Evolutionary conservation across 2,113 vertebrate species (phyloP), one percentile per base, ranked within the genome.

Genomic region (Megaptera novaeangliae): DNA sequence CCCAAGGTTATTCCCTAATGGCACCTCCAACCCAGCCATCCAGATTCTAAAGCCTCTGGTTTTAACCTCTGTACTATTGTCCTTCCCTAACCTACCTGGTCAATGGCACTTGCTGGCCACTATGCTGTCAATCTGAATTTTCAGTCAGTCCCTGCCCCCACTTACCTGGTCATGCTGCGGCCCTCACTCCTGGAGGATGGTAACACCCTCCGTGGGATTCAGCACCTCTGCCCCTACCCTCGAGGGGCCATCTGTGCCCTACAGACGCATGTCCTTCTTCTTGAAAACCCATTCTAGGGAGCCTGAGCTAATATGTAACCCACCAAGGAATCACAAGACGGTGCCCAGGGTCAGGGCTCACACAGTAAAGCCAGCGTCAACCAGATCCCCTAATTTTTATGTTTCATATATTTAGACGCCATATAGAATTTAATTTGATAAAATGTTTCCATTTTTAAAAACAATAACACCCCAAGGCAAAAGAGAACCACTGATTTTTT

Each of bases 401-500:
- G 25, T 69, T 92, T 36, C 23, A 41, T 75, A n/a, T 39, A 57
- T 15, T 92, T 23, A 78, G 29, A 34, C 11, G 81, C 75, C 39
- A 91, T 2, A 6, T 5, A 46, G 7, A 93, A 81, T 31, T 88
- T 77, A 72, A 96, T 82, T 46, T 36, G 36, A 81, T 72, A 29
- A 91, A 81, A 77, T 27, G 2, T 52, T 86, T 91, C 34, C 41
- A 94, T 57, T 74, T 21, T 41, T 75, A 21, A 94, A 96, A 69
- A 69, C 8, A 92, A 66, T 64, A 87, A 78, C 36, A 88, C 4
- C 49, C 75, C 11, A 90, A 61, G 52, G 91, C 11, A 94, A 94
- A 55, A 39, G 8, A 84, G 74, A 90, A 88, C 92, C 82, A 27
- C 61, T 64, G 52, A 52, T 18, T 29, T 78, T 96, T 91, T 57